A percentile compares a stretch with the other conserved stretches of the same genome.
Evolutionary conservation across 2,113 vertebrate genomes (phyloP).

Genomic region (Silurus glanis): DNA sequence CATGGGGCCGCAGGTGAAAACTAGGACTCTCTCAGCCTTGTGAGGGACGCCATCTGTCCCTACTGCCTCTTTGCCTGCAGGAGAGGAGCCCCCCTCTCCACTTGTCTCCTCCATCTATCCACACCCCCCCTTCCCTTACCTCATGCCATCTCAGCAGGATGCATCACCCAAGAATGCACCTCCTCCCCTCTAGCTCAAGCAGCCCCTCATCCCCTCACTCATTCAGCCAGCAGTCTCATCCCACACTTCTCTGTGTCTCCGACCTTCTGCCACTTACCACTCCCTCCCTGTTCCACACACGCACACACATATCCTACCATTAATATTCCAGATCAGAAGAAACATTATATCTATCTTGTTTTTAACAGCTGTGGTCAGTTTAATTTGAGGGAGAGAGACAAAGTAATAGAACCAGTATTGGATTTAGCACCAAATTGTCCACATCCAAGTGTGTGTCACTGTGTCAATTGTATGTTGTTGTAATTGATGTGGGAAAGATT

Average conservation of each 20-base stretch:
- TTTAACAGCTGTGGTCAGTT: conserved; percentile 2
- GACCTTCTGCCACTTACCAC: conserved; percentile 32
- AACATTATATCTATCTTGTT: conserved; percentile 57
- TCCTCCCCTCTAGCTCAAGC: conserved; percentile 42
- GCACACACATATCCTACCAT: conserved; percentile 58
- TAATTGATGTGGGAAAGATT: not conserved
- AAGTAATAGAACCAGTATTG: not conserved
- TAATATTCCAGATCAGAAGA: conserved; percentile 64
- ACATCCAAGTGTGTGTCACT: conserved; percentile 56
- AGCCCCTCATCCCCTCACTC: conserved; percentile 20
- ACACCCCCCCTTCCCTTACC: conserved; percentile 56
- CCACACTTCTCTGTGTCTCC: conserved; percentile 9
- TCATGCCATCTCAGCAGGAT: conserved; percentile 63
- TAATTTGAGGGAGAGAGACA: conserved; percentile 54
- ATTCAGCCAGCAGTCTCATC: conserved; percentile 36
- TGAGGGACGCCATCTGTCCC: conserved; percentile 80
- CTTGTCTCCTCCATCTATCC: conserved; percentile 54
- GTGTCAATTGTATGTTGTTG: conserved; percentile 57
- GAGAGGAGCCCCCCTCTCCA: conserved; percentile 59
- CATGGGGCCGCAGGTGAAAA: conserved; percentile 81
- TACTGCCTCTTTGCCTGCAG: conserved; percentile 68
- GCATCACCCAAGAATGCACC: conserved; percentile 57
- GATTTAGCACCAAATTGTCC: conserved; percentile 4
- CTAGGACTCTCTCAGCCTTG: conserved; percentile 75
- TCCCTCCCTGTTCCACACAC: not conserved